Conservation (phyloP, 2,797 vertebrate species). For the Malacoctenus gilli region DNA sequence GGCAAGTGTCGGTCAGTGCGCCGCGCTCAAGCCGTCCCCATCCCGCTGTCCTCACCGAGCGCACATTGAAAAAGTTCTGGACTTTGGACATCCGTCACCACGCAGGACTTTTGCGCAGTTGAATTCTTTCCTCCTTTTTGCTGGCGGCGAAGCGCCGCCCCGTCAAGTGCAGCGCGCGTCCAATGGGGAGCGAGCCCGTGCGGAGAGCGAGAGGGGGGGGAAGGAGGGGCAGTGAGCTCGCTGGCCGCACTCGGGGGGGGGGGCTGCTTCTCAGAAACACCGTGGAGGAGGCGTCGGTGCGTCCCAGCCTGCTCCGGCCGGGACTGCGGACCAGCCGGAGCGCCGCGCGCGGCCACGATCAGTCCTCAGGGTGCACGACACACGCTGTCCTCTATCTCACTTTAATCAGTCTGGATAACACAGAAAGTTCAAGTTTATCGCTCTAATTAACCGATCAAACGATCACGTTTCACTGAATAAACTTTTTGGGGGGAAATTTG, state of each 20-base stretch:
- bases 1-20: constrained; percentile 41
- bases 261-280: constrained; percentile 31
- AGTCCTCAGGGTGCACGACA: constrained; percentile 27
- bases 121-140: constrained; percentile 85
- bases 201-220: no score
- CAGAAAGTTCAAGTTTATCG: no score
- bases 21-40: constrained; percentile 73
- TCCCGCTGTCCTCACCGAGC: constrained; percentile 69
- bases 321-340: constrained; percentile 61
- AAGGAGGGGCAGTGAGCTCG: constrained; percentile 44
- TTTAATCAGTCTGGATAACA: no score
- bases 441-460: no score
- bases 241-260: constrained; percentile 74
- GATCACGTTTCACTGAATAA: no score
- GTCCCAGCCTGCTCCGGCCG: constrained; percentile 74
- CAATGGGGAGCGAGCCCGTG: constrained; percentile 84
- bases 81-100: constrained; percentile 95
- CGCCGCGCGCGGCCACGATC: constrained; percentile 48
- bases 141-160: constrained; percentile 85
- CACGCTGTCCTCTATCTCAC: neutral
- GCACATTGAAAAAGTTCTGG: constrained; percentile 89
- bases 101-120: constrained; percentile 94
- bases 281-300: constrained; percentile 74
- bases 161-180: constrained; percentile 55
- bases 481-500: no score